Evolutionary conservation across 2,113 vertebrate genomes (phyloP).

Genomic region (Toxostoma redivivum): DNA sequence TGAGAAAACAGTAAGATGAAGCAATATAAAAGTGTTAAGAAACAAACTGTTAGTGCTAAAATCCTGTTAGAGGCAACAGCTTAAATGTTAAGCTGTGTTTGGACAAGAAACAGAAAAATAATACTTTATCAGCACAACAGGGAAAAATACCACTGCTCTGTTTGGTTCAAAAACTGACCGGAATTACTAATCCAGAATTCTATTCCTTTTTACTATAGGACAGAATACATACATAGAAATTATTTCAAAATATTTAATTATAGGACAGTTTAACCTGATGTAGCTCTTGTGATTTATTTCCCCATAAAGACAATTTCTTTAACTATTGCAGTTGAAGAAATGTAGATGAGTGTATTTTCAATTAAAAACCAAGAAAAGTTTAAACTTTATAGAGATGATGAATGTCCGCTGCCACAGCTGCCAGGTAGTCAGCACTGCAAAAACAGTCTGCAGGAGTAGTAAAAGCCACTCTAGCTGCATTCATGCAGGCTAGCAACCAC

Average conservation of each 20-base stretch:
- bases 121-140: background rate
- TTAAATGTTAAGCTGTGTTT: background rate
- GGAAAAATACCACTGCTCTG: background rate
- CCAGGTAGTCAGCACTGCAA: background rate
- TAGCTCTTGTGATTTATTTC: background rate
- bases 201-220: background rate
- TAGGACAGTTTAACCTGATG: background rate
- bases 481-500: background rate
- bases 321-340: background rate
- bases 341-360: background rate
- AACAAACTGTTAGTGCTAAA: constrained; percentile 6
- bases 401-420: background rate
- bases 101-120: background rate
- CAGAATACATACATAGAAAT: background rate
- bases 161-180: background rate
- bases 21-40: background rate
- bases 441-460: background rate
- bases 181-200: background rate
- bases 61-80: background rate
- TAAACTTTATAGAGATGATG: background rate
- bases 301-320: background rate
- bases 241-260: constrained; percentile 21
- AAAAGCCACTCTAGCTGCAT: background rate
- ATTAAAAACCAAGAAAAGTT: background rate
- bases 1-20: background rate